phyloP scores from a whole-genome alignment of 2,113 vertebrate species.

The Ptychochromis oligacanthus region DNA sequence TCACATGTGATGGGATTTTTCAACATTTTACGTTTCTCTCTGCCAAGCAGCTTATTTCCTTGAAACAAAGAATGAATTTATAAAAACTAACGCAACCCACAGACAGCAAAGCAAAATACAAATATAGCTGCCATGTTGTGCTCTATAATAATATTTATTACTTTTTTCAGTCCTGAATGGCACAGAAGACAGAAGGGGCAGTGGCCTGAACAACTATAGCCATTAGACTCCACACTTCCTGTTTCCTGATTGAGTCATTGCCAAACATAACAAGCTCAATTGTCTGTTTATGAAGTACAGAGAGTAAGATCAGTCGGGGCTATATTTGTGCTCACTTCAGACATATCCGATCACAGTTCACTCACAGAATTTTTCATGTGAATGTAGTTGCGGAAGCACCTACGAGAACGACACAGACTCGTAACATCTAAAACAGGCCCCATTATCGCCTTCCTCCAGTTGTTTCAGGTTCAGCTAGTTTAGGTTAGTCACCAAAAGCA shows the following conservation, averaged over 20 bases:
- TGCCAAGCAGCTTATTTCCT: background rate
- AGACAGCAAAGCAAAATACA: background rate
- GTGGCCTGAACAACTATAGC: background rate
- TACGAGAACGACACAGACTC: background rate
- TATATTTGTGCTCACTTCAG: conserved; percentile 41
- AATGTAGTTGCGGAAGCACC: background rate
- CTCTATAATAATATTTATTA: background rate
- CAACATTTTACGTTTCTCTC: background rate
- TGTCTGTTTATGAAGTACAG: conserved; percentile 30
- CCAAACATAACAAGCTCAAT: conserved; percentile 55
- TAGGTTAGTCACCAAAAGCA: background rate
- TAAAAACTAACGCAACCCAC: background rate
- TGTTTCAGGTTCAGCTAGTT: background rate
- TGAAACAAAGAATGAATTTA: background rate
- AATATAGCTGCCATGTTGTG: background rate
- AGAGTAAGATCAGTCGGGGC: background rate
- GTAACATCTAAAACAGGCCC: background rate
- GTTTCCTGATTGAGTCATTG: conserved; percentile 43
- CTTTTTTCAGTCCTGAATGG: background rate
- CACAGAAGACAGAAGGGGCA: background rate
- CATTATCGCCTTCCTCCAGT: background rate
- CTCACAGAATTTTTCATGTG: background rate
- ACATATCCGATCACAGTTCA: conserved; percentile 7
- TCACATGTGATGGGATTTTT: background rate
- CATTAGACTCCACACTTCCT: conserved; percentile 40